Conservation (phyloP, 2,888 invertebrate genomes). For the Trachelus troglodyta region DNA sequence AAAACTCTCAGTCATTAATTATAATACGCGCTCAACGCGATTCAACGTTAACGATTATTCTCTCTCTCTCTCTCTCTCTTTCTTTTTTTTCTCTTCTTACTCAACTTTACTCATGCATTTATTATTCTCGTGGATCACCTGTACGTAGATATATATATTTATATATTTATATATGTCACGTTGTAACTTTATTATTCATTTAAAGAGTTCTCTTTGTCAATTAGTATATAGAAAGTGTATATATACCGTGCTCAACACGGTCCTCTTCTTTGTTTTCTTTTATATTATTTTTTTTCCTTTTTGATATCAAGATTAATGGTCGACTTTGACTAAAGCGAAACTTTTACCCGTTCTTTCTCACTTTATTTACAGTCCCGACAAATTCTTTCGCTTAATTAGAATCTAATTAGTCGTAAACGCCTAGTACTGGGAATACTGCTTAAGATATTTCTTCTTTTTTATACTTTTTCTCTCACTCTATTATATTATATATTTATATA, state of each 20-base stretch:
- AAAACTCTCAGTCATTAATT: not conserved
- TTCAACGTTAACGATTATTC: not conserved
- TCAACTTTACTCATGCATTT: not conserved
- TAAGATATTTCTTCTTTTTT: not conserved
- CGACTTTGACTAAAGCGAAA: not conserved
- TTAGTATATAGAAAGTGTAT: not conserved
- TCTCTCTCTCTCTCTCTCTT: not conserved
- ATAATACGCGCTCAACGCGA: not conserved
- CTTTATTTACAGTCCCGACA: slow-evolving; percentile 2
- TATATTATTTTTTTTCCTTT: not conserved
- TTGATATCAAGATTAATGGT: not conserved
- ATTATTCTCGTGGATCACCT: not conserved
- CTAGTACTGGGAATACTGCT: not conserved
- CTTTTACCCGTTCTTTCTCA: slow-evolving; percentile 11
- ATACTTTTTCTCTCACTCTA: not conserved
- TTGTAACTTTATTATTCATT: not conserved
- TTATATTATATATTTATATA: slow-evolving; percentile 19
- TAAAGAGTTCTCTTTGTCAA: not conserved
- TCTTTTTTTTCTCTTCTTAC: not conserved
- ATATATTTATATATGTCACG: not conserved
- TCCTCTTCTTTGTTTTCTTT: slow-evolving; percentile 12
- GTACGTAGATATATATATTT: not conserved
- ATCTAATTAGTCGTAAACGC: not conserved
- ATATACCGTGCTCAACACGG: slow-evolving; percentile 10
- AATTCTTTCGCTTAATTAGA: not conserved